Conservation (phyloP, 2,113 vertebrate genomes). For the Phalacrocorax brasilianus region DNA sequence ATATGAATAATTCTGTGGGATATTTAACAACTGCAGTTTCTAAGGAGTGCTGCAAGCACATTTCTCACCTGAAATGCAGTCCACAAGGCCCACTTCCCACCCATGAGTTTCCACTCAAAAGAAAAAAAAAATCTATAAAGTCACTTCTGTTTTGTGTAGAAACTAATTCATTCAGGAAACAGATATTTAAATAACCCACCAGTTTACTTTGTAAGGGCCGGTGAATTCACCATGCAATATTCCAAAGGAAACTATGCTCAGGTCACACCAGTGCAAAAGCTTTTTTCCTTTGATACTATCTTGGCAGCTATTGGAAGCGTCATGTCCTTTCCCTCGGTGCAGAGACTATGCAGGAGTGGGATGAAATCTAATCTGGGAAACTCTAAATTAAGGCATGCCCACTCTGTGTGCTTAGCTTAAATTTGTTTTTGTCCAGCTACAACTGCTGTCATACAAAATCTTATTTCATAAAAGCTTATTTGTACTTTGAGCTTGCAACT, state of each 20-base stretch:
- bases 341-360: not conserved
- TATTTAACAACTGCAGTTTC: not conserved
- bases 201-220: not conserved
- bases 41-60: not conserved
- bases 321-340: not conserved
- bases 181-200: not conserved
- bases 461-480: not conserved
- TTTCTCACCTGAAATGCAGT: not conserved
- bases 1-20: not conserved
- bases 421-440: not conserved
- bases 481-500: not conserved
- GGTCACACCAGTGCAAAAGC: fast-evolving
- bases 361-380: slow-evolving; percentile 24
- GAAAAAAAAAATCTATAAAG: not conserved
- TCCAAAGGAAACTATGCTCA: not conserved
- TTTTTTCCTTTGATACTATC: not conserved
- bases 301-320: not conserved
- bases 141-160: not conserved
- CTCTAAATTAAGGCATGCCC: slow-evolving; percentile 33
- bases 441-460: not conserved
- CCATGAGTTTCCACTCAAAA: not conserved
- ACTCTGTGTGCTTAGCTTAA: not conserved
- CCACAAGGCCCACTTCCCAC: not conserved
- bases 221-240: not conserved
- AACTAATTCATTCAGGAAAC: not conserved